phyloP scores from a whole-genome alignment of 2,113 vertebrate species.

The Mungos mungo region DNA sequence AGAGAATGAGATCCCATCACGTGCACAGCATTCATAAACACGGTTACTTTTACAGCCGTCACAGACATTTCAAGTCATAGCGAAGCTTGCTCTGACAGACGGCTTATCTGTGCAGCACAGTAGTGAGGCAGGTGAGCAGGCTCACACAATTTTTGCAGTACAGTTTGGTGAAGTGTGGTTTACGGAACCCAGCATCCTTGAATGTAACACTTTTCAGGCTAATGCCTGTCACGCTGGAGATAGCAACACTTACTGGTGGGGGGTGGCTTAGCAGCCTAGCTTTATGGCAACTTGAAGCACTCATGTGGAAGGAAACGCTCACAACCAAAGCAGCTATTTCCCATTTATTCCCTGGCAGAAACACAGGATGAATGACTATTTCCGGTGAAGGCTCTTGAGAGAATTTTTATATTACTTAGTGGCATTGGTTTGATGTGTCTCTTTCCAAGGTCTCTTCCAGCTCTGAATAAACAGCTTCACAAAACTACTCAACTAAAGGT shows the following conservation, averaged over 20 bases:
- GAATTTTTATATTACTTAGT: neutral
- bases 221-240: neutral
- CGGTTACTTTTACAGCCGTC: slow-evolving; percentile 5
- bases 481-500: neutral
- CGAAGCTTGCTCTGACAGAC: neutral
- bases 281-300: neutral
- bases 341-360: neutral
- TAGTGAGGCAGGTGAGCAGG: neutral
- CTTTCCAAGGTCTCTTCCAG: neutral
- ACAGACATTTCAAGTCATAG: neutral
- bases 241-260: neutral
- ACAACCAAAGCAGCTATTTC: neutral
- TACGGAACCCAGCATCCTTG: neutral
- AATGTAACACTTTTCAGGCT: neutral
- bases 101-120: neutral
- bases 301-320: neutral
- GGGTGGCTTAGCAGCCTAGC: neutral
- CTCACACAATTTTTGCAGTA: neutral
- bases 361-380: neutral
- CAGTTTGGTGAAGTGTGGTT: neutral
- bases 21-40: neutral
- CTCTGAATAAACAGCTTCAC: slow-evolving; percentile 13
- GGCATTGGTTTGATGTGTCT: neutral
- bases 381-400: neutral
- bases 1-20: neutral